Base-by-base conservation (phyloP, 2,113 vertebrate genomes). In the Natator depressus region DNA sequence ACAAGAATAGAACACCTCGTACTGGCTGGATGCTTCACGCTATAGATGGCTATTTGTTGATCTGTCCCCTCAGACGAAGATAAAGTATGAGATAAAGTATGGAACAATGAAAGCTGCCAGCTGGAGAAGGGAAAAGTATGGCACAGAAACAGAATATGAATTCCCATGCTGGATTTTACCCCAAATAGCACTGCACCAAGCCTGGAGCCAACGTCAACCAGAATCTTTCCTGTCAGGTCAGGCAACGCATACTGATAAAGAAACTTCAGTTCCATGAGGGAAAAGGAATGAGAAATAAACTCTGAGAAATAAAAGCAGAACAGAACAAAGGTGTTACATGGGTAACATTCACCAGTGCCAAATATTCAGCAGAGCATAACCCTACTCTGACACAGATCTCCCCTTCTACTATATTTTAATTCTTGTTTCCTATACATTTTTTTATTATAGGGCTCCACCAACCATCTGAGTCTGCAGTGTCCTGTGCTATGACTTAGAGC, bases 251-350 rank as follows among this genome's bases (percentile, higher is more conserved):
- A 98, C 75, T 98, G 98, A 97, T 99, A 99, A 94, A 99, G 98
- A 96, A 99, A 99, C 98, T 98, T 98, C 93, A 99, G 98, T 97
- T 99, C 99, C 88, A 98, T 42, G 80, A 99, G 93, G 11, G 99
- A 99, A 98, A 99, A 99, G 17, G 99, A 99, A 98, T 99, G 99
- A 72, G 99, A 99, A 98, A 99, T 98, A 98, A 99, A 99, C 78
- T 99, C 99, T 99, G 98, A 84, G 95, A 94, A 98, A 97, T 94
- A 88, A 97, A 82, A 95, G 96, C 57, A 95, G 92, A 98, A 94
- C 93, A 97, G 94, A 93, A 96, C 88, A 95, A 97, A 96, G 65
- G 76, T 95, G 87, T 94, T 97, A 91, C 86, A 95, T 89, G 91
- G 94, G 91, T 82, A 96, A 86, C 95, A 94, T 93, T 96, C 94